Base-by-base conservation (phyloP, 2,888 invertebrate genomes). In the Lasioglossum calceatum region DNA sequence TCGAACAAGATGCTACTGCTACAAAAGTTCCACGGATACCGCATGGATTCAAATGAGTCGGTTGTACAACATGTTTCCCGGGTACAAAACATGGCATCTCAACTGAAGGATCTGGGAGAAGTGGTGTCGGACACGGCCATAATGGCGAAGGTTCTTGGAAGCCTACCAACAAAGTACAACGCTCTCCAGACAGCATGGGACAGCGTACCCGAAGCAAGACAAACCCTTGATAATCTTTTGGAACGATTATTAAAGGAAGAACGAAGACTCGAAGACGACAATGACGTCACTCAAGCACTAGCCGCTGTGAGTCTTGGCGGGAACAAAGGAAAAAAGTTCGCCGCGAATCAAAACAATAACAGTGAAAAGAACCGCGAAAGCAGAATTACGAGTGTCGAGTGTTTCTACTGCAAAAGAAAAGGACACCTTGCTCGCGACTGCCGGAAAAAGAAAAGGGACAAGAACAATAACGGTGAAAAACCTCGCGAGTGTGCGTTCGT, bases 1-100 rank as follows among this genome's bases (percentile, higher is more conserved):
- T 50, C 89, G 14, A 90, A 89, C 71, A 88, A 88, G 54, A 67
- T 90, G 32, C 27, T 81, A 7, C 64, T 91, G 39, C 74, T 76
- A 36, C 84, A 89, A 72, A 77, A 78, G 27, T 89, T 90, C 44
- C 84, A 89, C 64, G 78, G 79, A 8, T 83, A 87, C 32, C 75
- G 67, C 0, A 90, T 90, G 89, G 61, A 58, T 10, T 14, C 79
- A 19, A 77, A 16, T 14, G 42, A 72, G 14, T 72, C 72, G 72
- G 27, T 72, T 2, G 74, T 87, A 16, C 27, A 72, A n/a, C n/a
- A 44, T 7, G 44, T 72, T 39, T n/a, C 42, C n/a, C 42, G 27
- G 39, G 27, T 72, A n/a, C 44, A 42, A 72, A 72, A 72, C 27
- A 42, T 44, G 10, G 72, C 42, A n/a, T n/a, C 42, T n/a, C 72